phyloP scores from a whole-genome alignment of 2,888 invertebrate species.

The Allacma fusca region DNA sequence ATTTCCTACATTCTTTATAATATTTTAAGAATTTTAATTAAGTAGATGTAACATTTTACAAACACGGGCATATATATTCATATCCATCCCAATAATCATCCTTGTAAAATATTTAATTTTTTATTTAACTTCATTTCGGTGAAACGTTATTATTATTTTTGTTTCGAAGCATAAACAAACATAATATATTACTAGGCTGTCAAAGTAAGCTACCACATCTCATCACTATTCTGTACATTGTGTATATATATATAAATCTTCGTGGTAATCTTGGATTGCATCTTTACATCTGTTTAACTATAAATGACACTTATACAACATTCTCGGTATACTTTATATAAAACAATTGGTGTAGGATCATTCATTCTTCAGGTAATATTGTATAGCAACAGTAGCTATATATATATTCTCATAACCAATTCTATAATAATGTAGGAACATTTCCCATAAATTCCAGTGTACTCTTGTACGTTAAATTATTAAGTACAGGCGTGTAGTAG shows the following conservation, averaged over 20 bases:
- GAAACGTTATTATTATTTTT: background rate
- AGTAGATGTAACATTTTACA: background rate
- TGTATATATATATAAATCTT: background rate
- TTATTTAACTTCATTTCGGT: slow-evolving; percentile 11
- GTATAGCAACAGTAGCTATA: background rate
- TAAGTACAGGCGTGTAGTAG: no score
- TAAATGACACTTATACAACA: background rate
- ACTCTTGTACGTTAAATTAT: no score
- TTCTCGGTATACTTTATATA: background rate
- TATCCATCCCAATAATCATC: slow-evolving; percentile 10
- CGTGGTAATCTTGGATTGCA: background rate
- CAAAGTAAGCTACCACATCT: background rate
- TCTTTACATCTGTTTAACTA: background rate
- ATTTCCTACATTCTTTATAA: slow-evolving; percentile 1
- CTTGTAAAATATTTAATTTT: slow-evolving; percentile 13
- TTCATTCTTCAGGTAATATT: slow-evolving; percentile 10
- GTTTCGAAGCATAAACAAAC: background rate
- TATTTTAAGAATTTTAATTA: background rate
- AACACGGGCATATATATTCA: background rate
- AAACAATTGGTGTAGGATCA: slow-evolving; percentile 19
- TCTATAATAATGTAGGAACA: background rate
- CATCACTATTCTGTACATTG: background rate
- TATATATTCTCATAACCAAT: background rate
- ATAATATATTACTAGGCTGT: slow-evolving; percentile 11
- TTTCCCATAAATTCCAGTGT: no score